Base-by-base conservation (phyloP, 2,797 vertebrate genomes). In the Mergus octosetaceus region DNA sequence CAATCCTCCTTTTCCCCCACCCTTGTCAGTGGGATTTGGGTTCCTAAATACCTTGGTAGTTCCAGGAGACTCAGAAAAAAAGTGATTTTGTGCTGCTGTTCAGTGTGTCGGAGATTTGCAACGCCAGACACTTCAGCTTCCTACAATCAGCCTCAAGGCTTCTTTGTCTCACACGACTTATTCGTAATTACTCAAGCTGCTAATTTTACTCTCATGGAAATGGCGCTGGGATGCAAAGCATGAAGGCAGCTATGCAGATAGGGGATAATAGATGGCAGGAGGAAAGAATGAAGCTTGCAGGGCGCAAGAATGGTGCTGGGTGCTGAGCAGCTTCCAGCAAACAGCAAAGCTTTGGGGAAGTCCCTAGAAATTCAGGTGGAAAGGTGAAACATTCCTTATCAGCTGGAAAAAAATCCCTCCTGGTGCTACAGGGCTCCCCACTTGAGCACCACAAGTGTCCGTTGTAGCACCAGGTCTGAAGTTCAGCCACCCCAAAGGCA, bases 141-240 rank as follows among this genome's bases (percentile, higher is more conserved):
- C 69, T 74, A 51, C 41, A 25, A 58, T 84, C 81, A 89, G 90
- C 86, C 84, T 43, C 25, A 25, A 77, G 90, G 62, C 81, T 60
- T 51, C 78, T 92, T 92, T 85, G 86, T 89, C 89, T 95, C 56
- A 89, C 45, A 53, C 10, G 81, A 87, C 75, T 94, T 85, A 84
- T 94, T 95, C 41, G 10, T 90, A 95, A 95, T 96, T 96, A 90
- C 74, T 96, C 91, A 94, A 76, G 93, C 91, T 91, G 91, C 92
- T 95, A 94, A 97, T 95, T 96, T 94, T 92, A 92, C 91, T 96
- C 93, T 90, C 10, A 95, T 92, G 94, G 73, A 90, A 95, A 96
- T 90, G 87, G 78, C 11, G 71, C 41, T 30, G 87, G n/a, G 74
- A 94, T 47, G 94, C 68, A 93, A 82, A 76, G 78, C 71, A 47